Conservation (phyloP, 2,797 vertebrate genomes). For the Spatula versicolor region DNA sequence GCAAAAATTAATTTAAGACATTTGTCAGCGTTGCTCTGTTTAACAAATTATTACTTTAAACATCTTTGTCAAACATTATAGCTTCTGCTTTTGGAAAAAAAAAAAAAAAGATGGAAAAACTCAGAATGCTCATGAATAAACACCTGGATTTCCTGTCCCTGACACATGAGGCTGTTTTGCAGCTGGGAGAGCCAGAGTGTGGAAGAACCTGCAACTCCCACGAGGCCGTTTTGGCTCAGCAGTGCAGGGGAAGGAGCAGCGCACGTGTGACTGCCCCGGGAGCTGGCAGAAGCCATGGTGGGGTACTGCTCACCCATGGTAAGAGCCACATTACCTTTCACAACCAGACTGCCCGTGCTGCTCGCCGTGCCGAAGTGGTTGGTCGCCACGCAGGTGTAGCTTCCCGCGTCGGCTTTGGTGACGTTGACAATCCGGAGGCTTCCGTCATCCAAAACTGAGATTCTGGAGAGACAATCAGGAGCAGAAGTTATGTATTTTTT, state of each 20-base stretch:
- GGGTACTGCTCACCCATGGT: accelerated
- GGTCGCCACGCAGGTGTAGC: conserved; percentile 91
- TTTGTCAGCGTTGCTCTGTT: conserved; percentile 7
- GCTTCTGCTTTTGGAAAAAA: background rate
- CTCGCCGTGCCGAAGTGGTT: conserved; percentile 95
- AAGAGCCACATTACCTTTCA: conserved; percentile 89
- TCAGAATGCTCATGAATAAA: background rate
- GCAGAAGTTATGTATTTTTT: background rate
- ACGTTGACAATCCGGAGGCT: conserved; percentile 90
- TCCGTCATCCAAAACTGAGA: conserved; percentile 87
- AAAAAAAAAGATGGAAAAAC: background rate
- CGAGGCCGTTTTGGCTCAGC: accelerated
- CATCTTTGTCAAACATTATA: background rate
- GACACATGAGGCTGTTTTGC: background rate
- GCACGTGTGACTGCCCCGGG: background rate
- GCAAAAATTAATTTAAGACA: conserved; percentile 14
- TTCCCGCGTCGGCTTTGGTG: conserved; percentile 89
- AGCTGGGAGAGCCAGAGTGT: background rate
- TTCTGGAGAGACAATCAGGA: conserved; percentile 74
- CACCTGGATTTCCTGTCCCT: background rate
- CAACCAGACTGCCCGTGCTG: conserved; percentile 89
- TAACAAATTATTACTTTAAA: background rate
- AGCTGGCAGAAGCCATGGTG: background rate
- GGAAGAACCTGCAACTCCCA: background rate
- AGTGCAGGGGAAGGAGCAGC: background rate